These are phyloP conservation scores for Microctonus brassicae DNA, from an alignment of 2,888 invertebrate species.

Conservation along the genomic window DNA sequence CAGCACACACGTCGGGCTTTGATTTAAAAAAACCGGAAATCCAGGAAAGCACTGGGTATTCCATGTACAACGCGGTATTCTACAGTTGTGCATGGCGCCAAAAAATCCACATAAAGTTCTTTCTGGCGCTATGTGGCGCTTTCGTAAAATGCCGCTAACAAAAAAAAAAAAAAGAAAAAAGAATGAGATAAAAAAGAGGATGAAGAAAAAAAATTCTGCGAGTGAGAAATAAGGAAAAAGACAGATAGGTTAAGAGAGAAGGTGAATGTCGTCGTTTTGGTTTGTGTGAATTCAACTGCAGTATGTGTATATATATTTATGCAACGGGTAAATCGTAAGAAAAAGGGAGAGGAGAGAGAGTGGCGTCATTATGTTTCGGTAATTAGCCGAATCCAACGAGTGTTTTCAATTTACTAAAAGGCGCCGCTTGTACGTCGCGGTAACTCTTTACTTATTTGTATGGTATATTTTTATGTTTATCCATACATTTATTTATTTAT, in stretches of 20 bases:
- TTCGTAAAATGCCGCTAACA: conserved; percentile 12
- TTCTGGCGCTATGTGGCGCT: conserved; percentile 31
- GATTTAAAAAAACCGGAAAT: conserved; percentile 59
- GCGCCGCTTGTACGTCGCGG: conserved; percentile 45
- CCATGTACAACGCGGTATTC: conserved; percentile 52
- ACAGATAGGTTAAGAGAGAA: conserved; percentile 32
- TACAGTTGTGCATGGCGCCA: conserved; percentile 58
- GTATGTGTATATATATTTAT: conserved; percentile 15
- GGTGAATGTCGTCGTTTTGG: conserved; percentile 7
- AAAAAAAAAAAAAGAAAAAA: conserved; percentile 14
- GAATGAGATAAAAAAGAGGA: conserved; percentile 23
- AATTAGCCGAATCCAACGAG: conserved; percentile 68
- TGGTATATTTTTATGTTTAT: too few species aligned
- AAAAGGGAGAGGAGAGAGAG: conserved; percentile 44
- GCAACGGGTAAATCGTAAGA: conserved; percentile 49
- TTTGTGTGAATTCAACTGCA: neutral
- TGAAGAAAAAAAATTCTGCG: conserved; percentile 25
- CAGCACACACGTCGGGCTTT: conserved; percentile 38
- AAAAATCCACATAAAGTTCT: conserved; percentile 34
- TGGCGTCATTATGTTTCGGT: conserved; percentile 68
- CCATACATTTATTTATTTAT: too few species aligned
- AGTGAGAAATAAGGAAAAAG: conserved; percentile 14
- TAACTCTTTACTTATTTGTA: conserved; percentile 39
- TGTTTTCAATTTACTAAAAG: conserved; percentile 64
- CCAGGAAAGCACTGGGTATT: conserved; percentile 57